A percentile compares a stretch with the other conserved stretches of the same genome.
These are phyloP conservation scores for Istiophorus platypterus DNA, from an alignment of 2,113 vertebrate genomes.

Conservation along the genomic window DNA sequence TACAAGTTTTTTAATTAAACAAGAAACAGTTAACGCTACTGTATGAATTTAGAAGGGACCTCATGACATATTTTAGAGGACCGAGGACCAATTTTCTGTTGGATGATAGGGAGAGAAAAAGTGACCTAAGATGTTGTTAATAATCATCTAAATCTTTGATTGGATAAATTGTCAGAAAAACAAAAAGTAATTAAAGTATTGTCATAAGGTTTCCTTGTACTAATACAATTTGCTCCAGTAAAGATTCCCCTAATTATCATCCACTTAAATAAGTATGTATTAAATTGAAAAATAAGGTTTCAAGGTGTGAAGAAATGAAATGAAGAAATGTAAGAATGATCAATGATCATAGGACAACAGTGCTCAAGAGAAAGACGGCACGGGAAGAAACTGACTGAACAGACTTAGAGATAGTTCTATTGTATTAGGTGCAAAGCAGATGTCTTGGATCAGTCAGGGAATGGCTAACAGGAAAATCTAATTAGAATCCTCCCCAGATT, in stretches of 20 bases:
- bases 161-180: not conserved
- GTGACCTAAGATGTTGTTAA: not conserved
- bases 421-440: constrained; percentile 66
- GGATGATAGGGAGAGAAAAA: not conserved
- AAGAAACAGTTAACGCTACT: too few relatives aligned
- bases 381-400: constrained; percentile 38
- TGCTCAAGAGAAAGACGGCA: constrained; percentile 18
- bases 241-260: not conserved
- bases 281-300: not conserved
- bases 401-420: constrained; percentile 57
- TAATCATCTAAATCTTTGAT: accelerated
- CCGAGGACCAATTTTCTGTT: not conserved
- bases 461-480: constrained; percentile 73
- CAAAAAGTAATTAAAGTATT: not conserved
- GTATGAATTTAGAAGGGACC: too few relatives aligned
- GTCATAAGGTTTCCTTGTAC: not conserved
- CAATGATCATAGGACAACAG: constrained; percentile 20
- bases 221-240: not conserved
- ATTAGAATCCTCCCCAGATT: constrained; percentile 65
- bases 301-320: too few relatives aligned
- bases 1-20: too few relatives aligned
- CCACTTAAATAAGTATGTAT: not conserved
- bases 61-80: too few relatives aligned
- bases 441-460: constrained; percentile 64
- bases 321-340: not conserved